These are phyloP conservation scores for Crotophaga sulcirostris DNA, from an alignment of 2,113 vertebrate genomes.

Conservation along the genomic window DNA sequence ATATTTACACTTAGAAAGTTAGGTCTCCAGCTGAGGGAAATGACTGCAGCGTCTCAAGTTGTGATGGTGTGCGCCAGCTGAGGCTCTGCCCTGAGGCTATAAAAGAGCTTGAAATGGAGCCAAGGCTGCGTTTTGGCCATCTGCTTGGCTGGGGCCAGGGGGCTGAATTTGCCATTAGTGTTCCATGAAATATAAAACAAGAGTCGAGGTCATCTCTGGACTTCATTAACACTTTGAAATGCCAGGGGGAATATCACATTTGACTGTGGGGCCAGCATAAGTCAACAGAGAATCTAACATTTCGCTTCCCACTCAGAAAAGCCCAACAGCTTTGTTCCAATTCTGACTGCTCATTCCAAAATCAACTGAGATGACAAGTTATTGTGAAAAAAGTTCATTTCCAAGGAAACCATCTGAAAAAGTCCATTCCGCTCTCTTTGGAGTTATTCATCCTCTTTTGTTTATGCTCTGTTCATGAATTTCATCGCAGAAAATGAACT, in stretches of 20 bases:
- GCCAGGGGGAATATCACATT: constrained; percentile 50
- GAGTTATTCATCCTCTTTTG: background rate
- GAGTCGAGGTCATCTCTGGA: background rate
- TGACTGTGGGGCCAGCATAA: background rate
- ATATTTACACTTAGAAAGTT: background rate
- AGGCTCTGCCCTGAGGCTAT: background rate
- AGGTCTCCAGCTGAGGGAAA: background rate
- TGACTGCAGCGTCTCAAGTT: background rate
- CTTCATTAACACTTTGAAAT: constrained; percentile 53
- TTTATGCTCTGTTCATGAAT: background rate
- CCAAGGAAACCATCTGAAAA: constrained; percentile 19
- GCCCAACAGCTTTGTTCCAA: background rate
- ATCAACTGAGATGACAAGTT: constrained; percentile 8
- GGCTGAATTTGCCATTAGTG: constrained; percentile 27
- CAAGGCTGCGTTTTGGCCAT: constrained; percentile 36
- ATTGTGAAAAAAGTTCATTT: background rate
- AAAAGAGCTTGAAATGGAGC: background rate
- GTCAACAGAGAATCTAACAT: constrained; percentile 39
- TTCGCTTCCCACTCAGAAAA: constrained; percentile 30
- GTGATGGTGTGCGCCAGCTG: background rate
- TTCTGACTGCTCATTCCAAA: constrained; percentile 23
- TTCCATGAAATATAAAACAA: constrained; percentile 47
- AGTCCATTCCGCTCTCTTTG: constrained; percentile 1
- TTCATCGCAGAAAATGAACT: background rate
- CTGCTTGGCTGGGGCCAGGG: constrained; percentile 26